Conservation (phyloP, 2,113 vertebrate genomes). For the Zosterops hypoxanthus region DNA sequence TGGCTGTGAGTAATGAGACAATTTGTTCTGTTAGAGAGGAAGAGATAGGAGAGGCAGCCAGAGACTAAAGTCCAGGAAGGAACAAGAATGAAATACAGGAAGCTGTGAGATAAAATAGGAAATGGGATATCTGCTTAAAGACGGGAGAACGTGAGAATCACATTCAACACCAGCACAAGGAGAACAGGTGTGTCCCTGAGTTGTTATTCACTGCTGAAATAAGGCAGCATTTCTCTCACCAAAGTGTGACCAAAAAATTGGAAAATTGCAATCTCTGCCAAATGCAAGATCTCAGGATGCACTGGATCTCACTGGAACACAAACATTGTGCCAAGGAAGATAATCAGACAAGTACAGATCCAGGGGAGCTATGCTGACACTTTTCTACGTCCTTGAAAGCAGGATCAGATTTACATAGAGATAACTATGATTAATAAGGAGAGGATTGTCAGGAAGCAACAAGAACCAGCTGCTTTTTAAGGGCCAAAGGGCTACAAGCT, state of each 20-base stretch:
- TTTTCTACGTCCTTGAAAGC: neutral
- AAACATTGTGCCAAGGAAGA: neutral
- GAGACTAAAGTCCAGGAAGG: neutral
- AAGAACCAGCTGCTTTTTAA: neutral
- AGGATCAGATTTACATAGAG: neutral
- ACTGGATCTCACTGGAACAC: neutral
- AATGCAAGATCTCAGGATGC: neutral
- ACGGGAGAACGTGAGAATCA: neutral
- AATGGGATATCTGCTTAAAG: neutral
- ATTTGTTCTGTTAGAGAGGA: neutral
- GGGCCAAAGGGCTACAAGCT: neutral
- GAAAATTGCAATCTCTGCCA: neutral
- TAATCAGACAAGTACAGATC: neutral
- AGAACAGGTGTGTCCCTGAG: neutral
- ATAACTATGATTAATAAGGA: neutral
- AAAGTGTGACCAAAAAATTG: neutral
- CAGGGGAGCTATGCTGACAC: neutral
- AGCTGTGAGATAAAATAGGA: constrained; percentile 11
- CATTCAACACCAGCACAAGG: neutral
- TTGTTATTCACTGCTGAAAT: neutral
- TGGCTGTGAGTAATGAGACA: neutral
- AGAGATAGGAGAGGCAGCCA: constrained; percentile 3
- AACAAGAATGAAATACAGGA: constrained; percentile 14
- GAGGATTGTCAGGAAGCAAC: neutral
- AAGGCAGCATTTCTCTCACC: neutral